phyloP scores from a whole-genome alignment of 2,888 invertebrate genomes.

The Conomelus anceps region DNA sequence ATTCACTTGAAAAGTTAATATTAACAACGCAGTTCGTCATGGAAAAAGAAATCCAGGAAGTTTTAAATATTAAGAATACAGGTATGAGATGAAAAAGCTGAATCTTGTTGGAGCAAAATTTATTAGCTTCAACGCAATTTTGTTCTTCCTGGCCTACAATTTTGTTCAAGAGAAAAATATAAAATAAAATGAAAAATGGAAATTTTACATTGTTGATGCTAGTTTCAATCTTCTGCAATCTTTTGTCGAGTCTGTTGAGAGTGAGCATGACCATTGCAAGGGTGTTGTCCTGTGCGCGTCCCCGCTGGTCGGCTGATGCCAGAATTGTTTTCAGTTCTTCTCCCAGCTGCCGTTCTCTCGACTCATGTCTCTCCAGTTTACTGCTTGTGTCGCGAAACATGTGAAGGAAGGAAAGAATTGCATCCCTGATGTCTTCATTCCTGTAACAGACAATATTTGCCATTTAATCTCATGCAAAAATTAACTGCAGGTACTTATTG shows the following conservation, averaged over 20 bases:
- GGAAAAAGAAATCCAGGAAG: too few species aligned
- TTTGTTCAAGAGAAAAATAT: too few species aligned
- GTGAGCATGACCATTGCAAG: slow-evolving; percentile 23
- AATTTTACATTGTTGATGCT: slow-evolving; percentile 11
- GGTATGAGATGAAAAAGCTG: too few species aligned
- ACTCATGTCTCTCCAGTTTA: slow-evolving; percentile 78
- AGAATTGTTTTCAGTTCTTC: slow-evolving; percentile 72
- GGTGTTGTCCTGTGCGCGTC: slow-evolving; percentile 57
- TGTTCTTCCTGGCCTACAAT: too few species aligned
- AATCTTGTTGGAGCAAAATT: too few species aligned
- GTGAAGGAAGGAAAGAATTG: slow-evolving; percentile 70
- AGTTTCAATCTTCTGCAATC: slow-evolving; percentile 22
- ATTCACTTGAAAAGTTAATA: too few species aligned
- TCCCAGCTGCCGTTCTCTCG: slow-evolving; percentile 68
- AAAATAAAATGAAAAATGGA: not conserved
- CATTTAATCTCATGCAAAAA: too few species aligned
- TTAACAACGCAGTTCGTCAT: too few species aligned
- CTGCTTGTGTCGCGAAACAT: slow-evolving; percentile 72
- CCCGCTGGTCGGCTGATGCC: slow-evolving; percentile 62
- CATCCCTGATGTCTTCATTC: slow-evolving; percentile 67
- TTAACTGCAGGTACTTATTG: too few species aligned
- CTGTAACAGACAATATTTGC: slow-evolving; percentile 42
- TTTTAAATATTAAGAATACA: too few species aligned
- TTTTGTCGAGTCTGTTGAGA: slow-evolving; percentile 25
- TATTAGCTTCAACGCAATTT: too few species aligned